Conservation (phyloP, 2,113 vertebrate genomes). For the Rhynchomys soricoides region DNA sequence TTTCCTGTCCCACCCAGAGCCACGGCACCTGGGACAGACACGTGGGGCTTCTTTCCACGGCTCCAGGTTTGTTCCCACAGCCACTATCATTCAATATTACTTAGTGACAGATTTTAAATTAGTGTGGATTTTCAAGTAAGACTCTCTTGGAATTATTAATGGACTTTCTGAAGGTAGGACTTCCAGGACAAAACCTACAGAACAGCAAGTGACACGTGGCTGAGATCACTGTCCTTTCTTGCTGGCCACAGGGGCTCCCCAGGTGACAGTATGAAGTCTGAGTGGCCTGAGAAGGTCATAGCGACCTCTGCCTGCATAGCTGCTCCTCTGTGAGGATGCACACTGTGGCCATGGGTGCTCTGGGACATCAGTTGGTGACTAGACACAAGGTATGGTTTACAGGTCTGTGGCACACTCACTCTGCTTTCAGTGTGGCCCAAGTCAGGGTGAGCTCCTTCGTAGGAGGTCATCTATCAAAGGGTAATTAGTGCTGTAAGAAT, state of each 20-base stretch:
- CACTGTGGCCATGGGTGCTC: conserved; percentile 74
- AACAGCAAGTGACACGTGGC: conserved; percentile 7
- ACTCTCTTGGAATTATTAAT: conserved; percentile 7
- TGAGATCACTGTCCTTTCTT: not conserved
- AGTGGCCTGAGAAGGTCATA: conserved; percentile 22
- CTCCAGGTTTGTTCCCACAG: too few species aligned
- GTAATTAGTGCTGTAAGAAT: too few species aligned
- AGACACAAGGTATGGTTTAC: not conserved
- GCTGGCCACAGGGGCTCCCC: not conserved
- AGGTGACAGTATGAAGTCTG: conserved; percentile 63
- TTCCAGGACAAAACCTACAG: not conserved
- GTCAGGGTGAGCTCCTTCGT: not conserved
- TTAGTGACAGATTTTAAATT: conserved; percentile 53
- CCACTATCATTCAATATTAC: not conserved
- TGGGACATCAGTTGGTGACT: conserved; percentile 56
- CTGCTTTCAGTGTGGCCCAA: conserved; percentile 42
- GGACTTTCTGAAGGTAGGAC: conserved; percentile 14
- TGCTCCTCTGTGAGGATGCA: not conserved
- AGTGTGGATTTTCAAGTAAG: conserved; percentile 6
- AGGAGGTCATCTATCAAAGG: not conserved
- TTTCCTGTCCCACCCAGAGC: too few species aligned
- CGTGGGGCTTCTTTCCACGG: too few species aligned
- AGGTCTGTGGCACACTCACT: conserved; percentile 74
- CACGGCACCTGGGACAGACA: too few species aligned
- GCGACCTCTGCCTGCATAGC: conserved; percentile 41